A percentile compares a stretch with the other conserved stretches of the same genome.
These are phyloP conservation scores for Opisthocomus hoazin DNA, from an alignment of 2,113 vertebrate genomes.

Conservation along the genomic window DNA sequence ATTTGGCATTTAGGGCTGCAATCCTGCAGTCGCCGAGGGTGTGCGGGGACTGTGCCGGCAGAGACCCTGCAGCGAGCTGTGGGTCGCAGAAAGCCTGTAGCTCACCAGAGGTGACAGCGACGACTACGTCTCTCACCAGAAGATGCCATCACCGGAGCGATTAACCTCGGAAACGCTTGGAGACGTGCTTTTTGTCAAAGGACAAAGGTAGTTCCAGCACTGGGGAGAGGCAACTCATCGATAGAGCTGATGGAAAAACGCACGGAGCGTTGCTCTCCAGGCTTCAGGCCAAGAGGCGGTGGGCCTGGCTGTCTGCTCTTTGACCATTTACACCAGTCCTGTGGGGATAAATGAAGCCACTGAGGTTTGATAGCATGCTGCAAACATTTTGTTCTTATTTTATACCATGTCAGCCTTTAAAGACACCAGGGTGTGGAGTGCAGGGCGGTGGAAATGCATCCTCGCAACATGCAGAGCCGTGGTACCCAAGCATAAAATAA, in stretches of 20 bases:
- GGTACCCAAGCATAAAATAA: background rate
- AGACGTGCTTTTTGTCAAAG: background rate
- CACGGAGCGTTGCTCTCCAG: background rate
- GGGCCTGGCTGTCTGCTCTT: background rate
- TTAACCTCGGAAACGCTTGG: background rate
- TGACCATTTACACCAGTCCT: constrained; percentile 15
- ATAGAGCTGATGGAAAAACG: background rate
- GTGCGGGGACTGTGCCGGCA: background rate
- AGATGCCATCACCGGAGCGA: background rate
- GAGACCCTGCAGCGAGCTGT: accelerated
- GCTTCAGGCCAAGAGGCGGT: background rate
- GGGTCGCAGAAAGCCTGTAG: background rate
- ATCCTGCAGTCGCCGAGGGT: background rate
- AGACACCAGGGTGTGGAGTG: background rate
- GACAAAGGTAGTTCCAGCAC: background rate
- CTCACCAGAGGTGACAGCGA: background rate
- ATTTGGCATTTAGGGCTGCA: background rate
- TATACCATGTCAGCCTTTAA: background rate
- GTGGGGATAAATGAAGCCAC: constrained; percentile 11
- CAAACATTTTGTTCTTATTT: constrained; percentile 9
- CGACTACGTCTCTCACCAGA: background rate
- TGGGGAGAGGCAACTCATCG: background rate
- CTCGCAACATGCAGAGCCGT: background rate
- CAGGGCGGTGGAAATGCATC: background rate
- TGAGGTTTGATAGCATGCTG: background rate